A percentile compares a stretch with the other conserved stretches of the same genome.
phyloP scores from a whole-genome alignment of 2,888 invertebrate species.

The Eristalis intricaria region DNA sequence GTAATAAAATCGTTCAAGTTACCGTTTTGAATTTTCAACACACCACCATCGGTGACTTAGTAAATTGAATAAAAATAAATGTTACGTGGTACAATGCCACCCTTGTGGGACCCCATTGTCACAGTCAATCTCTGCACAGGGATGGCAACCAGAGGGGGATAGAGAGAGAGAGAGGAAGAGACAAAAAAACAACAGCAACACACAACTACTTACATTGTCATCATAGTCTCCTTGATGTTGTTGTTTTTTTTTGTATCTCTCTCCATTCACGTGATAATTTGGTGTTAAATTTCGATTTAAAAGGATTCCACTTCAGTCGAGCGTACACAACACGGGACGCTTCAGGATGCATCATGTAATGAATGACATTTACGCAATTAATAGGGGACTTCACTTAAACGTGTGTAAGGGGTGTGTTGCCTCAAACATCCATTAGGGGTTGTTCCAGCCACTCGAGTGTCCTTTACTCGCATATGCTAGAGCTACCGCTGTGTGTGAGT shows the following conservation, averaged over 20 bases:
- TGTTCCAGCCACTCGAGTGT: constrained; percentile 1
- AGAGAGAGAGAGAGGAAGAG: background rate
- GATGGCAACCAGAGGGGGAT: background rate
- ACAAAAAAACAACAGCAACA: constrained; percentile 45
- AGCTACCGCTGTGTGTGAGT: background rate
- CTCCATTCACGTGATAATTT: constrained; percentile 73
- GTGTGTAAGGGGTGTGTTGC: constrained; percentile 30
- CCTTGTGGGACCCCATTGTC: constrained; percentile 57
- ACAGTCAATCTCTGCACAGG: background rate
- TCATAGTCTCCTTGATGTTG: constrained; percentile 18
- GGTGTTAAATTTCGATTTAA: constrained; percentile 76
- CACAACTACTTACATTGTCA: constrained; percentile 68
- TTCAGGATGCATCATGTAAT: constrained; percentile 43
- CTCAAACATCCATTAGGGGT: constrained; percentile 43
- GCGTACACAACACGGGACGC: background rate
- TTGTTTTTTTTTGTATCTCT: no score
- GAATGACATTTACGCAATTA: constrained; percentile 64
- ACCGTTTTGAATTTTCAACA: constrained; percentile 22
- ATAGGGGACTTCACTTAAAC: constrained; percentile 47
- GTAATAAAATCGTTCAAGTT: constrained; percentile 58
- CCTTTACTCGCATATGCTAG: background rate
- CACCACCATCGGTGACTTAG: constrained; percentile 13
- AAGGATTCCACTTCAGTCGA: constrained; percentile 62
- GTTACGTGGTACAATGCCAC: constrained; percentile 40
- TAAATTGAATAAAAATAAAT: constrained; percentile 50